A percentile compares a stretch with the other conserved stretches of the same genome.
These are phyloP conservation scores for Mesochorus sp. DNA, from an alignment of 2,888 invertebrate species.

Conservation along the genomic window DNA sequence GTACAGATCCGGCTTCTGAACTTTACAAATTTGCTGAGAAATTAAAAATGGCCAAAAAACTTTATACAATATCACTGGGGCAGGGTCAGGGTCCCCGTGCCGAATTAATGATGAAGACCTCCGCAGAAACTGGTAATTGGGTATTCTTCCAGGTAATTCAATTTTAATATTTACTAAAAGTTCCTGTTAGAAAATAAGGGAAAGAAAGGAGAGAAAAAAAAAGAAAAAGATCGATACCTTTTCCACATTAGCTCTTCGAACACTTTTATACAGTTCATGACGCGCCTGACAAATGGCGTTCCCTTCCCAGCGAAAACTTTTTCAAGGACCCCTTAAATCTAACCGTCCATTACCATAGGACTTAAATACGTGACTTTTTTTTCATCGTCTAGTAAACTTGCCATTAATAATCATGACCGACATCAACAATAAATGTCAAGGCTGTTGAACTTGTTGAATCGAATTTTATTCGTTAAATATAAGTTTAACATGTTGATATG, in stretches of 20 bases:
- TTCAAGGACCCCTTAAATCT: not conserved
- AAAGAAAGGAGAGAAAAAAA: constrained; percentile 1
- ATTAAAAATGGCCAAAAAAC: constrained; percentile 88
- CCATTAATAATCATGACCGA: too few relatives aligned
- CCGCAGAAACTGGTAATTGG: constrained; percentile 92
- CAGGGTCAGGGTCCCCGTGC: constrained; percentile 95
- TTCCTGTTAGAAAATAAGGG: not conserved
- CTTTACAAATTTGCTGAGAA: constrained; percentile 92
- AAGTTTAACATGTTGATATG: too few relatives aligned
- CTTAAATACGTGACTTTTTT: too few relatives aligned
- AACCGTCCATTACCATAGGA: not conserved
- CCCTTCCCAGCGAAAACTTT: not conserved
- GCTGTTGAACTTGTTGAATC: too few relatives aligned
- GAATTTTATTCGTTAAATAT: too few relatives aligned
- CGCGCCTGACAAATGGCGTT: constrained; percentile 17
- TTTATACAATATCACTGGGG: constrained; percentile 93
- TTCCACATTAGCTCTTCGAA: not conserved
- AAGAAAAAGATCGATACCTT: not conserved
- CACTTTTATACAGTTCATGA: not conserved
- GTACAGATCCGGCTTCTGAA: constrained; percentile 94
- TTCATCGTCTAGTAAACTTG: too few relatives aligned
- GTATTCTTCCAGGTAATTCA: constrained; percentile 89
- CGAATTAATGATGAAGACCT: constrained; percentile 88
- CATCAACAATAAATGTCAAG: too few relatives aligned
- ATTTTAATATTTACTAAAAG: not conserved